Evolutionary conservation across 2,797 vertebrate genomes (phyloP), one percentile per base, ranked within the genome.

Genomic region (Synaphobranchus kaupii): DNA sequence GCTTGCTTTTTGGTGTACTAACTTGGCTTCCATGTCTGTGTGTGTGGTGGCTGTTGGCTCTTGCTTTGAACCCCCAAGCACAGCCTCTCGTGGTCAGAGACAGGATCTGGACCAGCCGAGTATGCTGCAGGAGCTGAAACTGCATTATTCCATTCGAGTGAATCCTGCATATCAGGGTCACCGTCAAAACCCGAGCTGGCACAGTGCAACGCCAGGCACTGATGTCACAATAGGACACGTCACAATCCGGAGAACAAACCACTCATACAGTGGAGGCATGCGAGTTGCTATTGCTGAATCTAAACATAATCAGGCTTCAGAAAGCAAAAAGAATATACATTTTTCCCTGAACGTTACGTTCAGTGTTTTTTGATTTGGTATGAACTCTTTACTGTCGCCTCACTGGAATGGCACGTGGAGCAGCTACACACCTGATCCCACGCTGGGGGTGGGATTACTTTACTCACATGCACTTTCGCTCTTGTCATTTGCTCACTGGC

Each of bases 1-100:
- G 95, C 95, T 94, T 95, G 94, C 83, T 88, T 84, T 91, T 68
- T 48, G 63, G 89, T 89, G 91, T 93, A 92, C 90, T 91, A 91
- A 93, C 86, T 88, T 90, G 60, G 44, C 87, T 88, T 85, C 39
- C 71, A 48, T 88, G 56, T 88, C 86, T 85, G 84, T 87, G 84
- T 87, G 60, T 68, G 71, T 84, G 78, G 85, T 60, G 60, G 66
- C 80, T 87, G 58, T 83, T 87, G 85, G 83, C 52, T 73, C 66
- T 83, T 84, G 87, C 87, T 83, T 83, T 80, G 48, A 85, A 73
- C 73, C 76, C 47, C 22, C 84, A 88, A 85, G 71, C 60, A 44
- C 85, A 85, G 66, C 87, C 85, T 56, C 28, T 34, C 68, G 48
- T 83, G 63, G 78, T 60, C 83, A 22, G 86, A 81, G n/a, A 80